Conservation (phyloP, 2,888 invertebrate species). For the Mythimna pallens region DNA sequence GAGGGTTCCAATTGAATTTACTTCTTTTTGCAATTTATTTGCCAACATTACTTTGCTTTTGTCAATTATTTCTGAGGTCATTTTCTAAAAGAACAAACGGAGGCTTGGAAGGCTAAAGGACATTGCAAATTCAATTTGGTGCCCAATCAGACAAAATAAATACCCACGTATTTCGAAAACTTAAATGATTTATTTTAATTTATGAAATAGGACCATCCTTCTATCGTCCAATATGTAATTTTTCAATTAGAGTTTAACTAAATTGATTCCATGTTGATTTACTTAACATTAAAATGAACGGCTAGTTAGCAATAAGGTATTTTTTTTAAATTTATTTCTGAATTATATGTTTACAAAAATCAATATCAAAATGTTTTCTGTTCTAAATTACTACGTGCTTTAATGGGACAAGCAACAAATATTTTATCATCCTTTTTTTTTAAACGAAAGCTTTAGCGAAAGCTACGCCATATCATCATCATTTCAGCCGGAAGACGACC, state of each 20-base stretch:
- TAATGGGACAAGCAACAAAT: neutral
- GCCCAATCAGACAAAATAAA: conserved; percentile 12
- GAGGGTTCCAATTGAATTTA: conserved; percentile 54
- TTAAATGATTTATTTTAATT: conserved; percentile 5
- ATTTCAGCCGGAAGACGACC: too few relatives aligned
- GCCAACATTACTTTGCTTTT: conserved; percentile 26
- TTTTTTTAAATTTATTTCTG: neutral
- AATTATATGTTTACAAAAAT: neutral
- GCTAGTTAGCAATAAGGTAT: neutral
- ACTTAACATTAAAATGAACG: neutral
- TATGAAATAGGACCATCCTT: neutral
- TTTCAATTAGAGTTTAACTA: neutral
- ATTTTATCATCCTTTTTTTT: too few relatives aligned
- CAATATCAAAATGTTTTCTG: neutral
- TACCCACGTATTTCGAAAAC: conserved; percentile 6
- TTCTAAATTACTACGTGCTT: neutral
- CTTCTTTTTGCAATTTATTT: conserved; percentile 49
- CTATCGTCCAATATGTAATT: neutral
- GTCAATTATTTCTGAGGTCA: conserved; percentile 22
- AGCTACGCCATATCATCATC: too few relatives aligned
- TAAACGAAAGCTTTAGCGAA: too few relatives aligned
- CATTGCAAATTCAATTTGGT: conserved; percentile 22
- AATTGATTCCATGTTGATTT: conserved; percentile 1
- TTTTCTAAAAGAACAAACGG: conserved; percentile 11
- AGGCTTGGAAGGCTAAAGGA: neutral